Base-by-base conservation (phyloP, 2,888 invertebrate species). In the Dioctria rufipes region DNA sequence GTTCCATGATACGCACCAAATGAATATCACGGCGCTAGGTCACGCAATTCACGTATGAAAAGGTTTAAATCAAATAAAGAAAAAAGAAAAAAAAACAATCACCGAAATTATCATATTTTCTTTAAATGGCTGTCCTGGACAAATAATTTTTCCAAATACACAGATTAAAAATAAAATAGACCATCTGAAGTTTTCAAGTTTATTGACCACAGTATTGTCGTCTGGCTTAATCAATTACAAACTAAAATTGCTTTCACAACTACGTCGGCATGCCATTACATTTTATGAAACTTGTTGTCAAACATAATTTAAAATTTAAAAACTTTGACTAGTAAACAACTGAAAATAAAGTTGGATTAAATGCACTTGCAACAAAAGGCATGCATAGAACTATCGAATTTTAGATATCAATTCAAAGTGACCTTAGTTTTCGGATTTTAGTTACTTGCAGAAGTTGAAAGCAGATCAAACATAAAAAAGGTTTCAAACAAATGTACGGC, bases 1-100 rank as follows among this genome's bases (percentile, higher is more conserved):
- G 73, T 58, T 13, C 39, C 73, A 73, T 42, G 73, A 73, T 73
- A 73, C 73, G 60, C 42, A 69, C 5, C 8, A 39, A 6, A 37
- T 42, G 54, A 39, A 37, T 58, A 40, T 58, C 37, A 39, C 71
- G 54, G 39, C 25, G 39, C 8, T 40, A 5, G 5, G 39, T 39
- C 77, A 77, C 77, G 77, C 77, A 77, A 77, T 25, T 3, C 40
- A 39, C 4, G 63, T 9, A 37, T 63, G 63, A 5, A 39, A 39
- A 39, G 4, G 3, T 37, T 37, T 63, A 9, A 63, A 25, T 25
- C 25, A 25, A 25, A 25, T 25, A 25, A 25, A 25, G 2, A 25
- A 25, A 25, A 25, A 25, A 25, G n/a, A n/a, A 63, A 63, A 63
- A 39, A 39, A 37, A 63, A 61, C 25, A 61, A 39, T 13, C 5